Conservation (phyloP, 2,797 vertebrate genomes). For the Mormyrus proboscirostris region DNA sequence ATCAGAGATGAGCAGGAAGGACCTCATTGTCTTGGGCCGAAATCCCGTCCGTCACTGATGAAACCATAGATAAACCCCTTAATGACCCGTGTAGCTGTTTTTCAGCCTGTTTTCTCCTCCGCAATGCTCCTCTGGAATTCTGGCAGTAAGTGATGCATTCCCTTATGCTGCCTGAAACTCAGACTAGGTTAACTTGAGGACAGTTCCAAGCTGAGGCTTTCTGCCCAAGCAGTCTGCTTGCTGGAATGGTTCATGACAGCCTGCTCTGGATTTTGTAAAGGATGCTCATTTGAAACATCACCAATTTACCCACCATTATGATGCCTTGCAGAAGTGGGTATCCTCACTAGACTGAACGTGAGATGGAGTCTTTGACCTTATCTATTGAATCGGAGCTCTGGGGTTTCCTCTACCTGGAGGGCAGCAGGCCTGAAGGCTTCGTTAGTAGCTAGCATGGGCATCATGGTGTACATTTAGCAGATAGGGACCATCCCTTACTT, state of each 20-base stretch:
- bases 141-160: neutral
- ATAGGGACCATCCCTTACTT: neutral
- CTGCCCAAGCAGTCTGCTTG: neutral
- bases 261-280: neutral
- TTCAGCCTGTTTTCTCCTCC: neutral
- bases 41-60: neutral
- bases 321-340: neutral
- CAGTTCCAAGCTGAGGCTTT: neutral
- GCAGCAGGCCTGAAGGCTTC: neutral
- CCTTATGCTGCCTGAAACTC: neutral
- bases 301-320: neutral
- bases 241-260: neutral
- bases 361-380: neutral
- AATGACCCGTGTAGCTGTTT: neutral
- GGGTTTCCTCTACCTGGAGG: neutral
- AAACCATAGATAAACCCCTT: neutral
- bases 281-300: neutral
- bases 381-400: neutral
- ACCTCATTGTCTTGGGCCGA: neutral
- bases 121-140: neutral
- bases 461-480: neutral
- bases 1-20: neutral
- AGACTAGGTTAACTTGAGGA: neutral
- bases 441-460: neutral
- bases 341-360: neutral